Percentiles rank a stretch among this genome's conserved stretches.
Conservation (phyloP, 2,113 vertebrate genomes). For the Malurus alboscapulatus region DNA sequence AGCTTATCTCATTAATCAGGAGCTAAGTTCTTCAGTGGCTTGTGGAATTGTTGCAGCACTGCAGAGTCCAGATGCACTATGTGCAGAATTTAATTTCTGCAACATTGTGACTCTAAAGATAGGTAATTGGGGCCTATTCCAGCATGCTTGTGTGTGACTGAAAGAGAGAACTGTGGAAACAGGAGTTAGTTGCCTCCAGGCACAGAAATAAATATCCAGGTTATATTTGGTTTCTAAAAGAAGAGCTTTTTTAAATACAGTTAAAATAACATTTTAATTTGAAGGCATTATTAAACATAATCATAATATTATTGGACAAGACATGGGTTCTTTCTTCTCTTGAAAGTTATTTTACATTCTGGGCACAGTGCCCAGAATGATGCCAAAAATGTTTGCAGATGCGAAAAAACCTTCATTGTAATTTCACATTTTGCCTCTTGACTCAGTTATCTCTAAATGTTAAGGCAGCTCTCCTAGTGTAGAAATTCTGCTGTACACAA, state of each 20-base stretch:
- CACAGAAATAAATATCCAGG: neutral
- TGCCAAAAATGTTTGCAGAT: constrained; percentile 12
- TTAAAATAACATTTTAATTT: constrained; percentile 2
- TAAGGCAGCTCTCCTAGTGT: neutral
- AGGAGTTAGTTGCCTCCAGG: neutral
- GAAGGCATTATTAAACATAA: neutral
- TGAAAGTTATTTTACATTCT: constrained; percentile 16
- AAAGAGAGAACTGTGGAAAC: neutral
- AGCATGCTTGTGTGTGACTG: neutral
- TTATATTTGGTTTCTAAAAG: neutral
- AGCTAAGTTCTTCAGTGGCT: neutral
- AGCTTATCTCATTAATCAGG: neutral
- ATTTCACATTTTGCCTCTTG: constrained; percentile 22
- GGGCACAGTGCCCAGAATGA: neutral
- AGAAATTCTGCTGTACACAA: neutral
- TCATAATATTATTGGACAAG: constrained; percentile 10
- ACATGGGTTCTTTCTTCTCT: neutral
- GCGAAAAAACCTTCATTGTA: neutral
- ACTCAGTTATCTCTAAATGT: constrained; percentile 20
- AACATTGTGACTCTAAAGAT: neutral
- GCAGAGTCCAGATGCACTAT: neutral
- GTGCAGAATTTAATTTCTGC: neutral
- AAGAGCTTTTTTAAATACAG: neutral
- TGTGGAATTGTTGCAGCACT: neutral
- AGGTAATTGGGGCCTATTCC: neutral